These are phyloP conservation scores for Camelus dromedarius DNA, from an alignment of 2,113 vertebrate species.

Conservation along the genomic window DNA sequence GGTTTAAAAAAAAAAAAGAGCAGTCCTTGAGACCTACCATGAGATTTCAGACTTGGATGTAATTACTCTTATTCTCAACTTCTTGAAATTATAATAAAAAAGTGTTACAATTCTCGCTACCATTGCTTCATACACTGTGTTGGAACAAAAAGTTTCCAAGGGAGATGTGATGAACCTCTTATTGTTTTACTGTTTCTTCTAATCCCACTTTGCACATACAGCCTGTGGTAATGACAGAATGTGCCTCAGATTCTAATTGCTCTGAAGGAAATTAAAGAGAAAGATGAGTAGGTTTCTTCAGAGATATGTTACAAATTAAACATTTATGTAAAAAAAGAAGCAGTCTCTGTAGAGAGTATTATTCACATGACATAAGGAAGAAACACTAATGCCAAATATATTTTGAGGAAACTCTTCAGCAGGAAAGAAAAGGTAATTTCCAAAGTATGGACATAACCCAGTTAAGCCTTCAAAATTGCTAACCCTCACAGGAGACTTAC, in stretches of 20 bases:
- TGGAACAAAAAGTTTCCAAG: neutral
- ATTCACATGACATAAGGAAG: slow-evolving; percentile 1
- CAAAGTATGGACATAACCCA: neutral
- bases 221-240: slow-evolving; percentile 1
- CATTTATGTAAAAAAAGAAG: neutral
- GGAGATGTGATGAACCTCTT: slow-evolving; percentile 28
- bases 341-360: slow-evolving; percentile 47
- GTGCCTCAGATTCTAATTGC: slow-evolving; percentile 57
- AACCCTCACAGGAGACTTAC: neutral
- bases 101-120: neutral
- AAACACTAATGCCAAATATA: slow-evolving; percentile 39
- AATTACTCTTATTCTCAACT: neutral
- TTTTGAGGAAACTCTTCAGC: slow-evolving; percentile 5
- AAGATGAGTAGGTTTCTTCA: slow-evolving; percentile 67
- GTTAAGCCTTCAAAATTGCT: neutral
- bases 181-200: slow-evolving; percentile 30
- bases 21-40: neutral
- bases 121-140: neutral
- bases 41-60: neutral
- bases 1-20: neutral
- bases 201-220: neutral
- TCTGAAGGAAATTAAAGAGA: slow-evolving; percentile 61
- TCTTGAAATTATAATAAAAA: neutral
- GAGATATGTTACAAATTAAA: slow-evolving; percentile 26
- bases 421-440: slow-evolving; percentile 1